A percentile compares a stretch with the other conserved stretches of the same genome.
Conservation (phyloP, 35 echinoderm and acorn worm species). For the Amphiura filiformis region DNA sequence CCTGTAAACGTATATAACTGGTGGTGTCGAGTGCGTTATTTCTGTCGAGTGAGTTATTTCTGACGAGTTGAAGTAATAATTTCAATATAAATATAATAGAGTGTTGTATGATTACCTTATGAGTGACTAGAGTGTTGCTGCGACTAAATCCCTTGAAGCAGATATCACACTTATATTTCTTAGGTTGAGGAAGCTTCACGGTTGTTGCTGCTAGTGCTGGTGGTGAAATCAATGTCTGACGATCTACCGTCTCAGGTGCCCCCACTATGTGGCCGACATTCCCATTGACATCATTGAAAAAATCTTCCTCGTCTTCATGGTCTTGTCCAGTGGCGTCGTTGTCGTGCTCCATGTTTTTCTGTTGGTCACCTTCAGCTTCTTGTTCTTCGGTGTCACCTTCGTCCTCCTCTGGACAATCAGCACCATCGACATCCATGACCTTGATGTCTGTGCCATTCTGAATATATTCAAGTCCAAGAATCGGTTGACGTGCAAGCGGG, state of each 20-base stretch:
- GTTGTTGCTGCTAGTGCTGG: constrained; percentile 1
- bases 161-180: constrained; percentile 94
- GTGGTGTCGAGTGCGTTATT: no score
- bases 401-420: not conserved
- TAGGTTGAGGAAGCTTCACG: constrained; percentile 68
- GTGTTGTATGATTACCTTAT: no score
- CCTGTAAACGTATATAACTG: no score
- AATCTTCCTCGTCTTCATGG: no score
- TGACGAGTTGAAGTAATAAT: no score
- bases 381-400: not conserved
- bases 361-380: not conserved
- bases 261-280: not conserved
- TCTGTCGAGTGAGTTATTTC: no score
- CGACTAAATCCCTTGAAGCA: constrained; percentile 96
- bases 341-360: not conserved
- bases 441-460: constrained; percentile 46
- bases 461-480: constrained; percentile 66
- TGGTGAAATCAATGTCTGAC: constrained; percentile 4
- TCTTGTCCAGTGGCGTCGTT: not conserved
- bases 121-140: constrained; percentile 97
- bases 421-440: not conserved
- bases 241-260: no score
- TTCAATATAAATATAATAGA: no score
- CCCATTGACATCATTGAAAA: not conserved
- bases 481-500: constrained; percentile 27